These are phyloP conservation scores for Caranx ignobilis DNA, from an alignment of 2,113 vertebrate genomes.

Conservation along the genomic window DNA sequence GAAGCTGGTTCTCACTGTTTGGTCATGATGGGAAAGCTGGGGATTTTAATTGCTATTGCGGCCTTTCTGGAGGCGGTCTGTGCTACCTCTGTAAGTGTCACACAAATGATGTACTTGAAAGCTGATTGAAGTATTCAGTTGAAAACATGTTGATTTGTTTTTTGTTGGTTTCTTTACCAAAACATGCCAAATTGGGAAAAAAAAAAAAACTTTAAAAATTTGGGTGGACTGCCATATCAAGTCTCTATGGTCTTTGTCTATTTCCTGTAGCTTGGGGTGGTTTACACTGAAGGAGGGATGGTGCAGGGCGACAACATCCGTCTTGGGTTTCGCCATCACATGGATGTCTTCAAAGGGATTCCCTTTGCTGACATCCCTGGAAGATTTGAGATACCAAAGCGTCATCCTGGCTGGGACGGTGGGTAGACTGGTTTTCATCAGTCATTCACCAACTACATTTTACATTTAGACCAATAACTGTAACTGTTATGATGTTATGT, in stretches of 20 bases:
- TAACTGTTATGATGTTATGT: background rate
- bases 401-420: conserved; percentile 95
- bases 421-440: conserved; percentile 28
- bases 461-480: background rate
- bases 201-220: background rate
- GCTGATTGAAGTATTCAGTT: no score
- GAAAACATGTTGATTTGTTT: no score
- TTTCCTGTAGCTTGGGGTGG: conserved; percentile 87
- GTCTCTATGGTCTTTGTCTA: background rate
- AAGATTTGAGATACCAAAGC: conserved; percentile 87
- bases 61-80: conserved; percentile 76
- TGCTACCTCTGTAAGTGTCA: conserved; percentile 78
- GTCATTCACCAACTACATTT: background rate
- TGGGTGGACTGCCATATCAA: background rate
- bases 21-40: conserved; percentile 81
- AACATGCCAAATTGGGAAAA: background rate
- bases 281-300: conserved; percentile 91
- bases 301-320: conserved; percentile 88
- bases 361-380: conserved; percentile 90
- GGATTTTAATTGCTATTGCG: conserved; percentile 75
- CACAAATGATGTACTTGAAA: background rate
- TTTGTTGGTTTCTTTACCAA: background rate
- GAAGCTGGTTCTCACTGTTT: conserved; percentile 11
- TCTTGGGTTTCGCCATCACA: conserved; percentile 74
- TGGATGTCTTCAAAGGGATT: conserved; percentile 94